phyloP scores from a whole-genome alignment of 2,113 vertebrate genomes.

The Ciconia stormi region DNA sequence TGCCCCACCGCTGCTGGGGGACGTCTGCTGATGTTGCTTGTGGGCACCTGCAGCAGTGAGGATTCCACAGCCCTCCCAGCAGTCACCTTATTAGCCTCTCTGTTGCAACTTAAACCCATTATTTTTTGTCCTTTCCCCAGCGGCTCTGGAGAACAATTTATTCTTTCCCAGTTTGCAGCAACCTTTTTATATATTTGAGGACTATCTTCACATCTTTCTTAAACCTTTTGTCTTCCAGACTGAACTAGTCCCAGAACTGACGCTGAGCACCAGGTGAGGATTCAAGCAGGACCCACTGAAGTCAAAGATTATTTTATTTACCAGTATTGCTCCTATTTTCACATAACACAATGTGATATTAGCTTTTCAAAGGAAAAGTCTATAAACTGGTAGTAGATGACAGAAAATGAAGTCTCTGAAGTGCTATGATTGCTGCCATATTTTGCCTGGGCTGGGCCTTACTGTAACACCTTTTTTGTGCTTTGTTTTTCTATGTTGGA shows the following conservation, averaged over 20 bases:
- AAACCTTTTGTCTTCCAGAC: neutral
- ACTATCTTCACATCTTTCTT: neutral
- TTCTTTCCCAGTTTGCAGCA: neutral
- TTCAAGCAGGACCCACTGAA: neutral
- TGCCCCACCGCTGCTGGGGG: neutral
- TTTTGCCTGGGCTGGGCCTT: neutral
- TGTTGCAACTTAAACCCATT: neutral
- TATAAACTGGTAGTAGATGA: neutral
- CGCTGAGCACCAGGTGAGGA: neutral
- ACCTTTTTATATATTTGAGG: neutral
- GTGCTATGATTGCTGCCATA: neutral
- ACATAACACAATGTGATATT: neutral
- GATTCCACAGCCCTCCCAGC: neutral
- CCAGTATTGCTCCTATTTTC: neutral
- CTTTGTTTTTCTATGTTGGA: neutral
- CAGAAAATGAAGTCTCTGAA: neutral
- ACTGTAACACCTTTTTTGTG: neutral
- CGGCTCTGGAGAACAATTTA: neutral
- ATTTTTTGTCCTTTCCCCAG: neutral
- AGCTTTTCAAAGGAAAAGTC: neutral
- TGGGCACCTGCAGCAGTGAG: accelerated
- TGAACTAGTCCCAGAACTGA: neutral
- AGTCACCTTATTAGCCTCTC: neutral
- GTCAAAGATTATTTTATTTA: neutral
- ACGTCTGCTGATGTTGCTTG: accelerated